A percentile compares a stretch with the other conserved stretches of the same genome.
These are phyloP conservation scores for Azemiops feae DNA, from an alignment of 2,113 vertebrate genomes.

Conservation along the genomic window DNA sequence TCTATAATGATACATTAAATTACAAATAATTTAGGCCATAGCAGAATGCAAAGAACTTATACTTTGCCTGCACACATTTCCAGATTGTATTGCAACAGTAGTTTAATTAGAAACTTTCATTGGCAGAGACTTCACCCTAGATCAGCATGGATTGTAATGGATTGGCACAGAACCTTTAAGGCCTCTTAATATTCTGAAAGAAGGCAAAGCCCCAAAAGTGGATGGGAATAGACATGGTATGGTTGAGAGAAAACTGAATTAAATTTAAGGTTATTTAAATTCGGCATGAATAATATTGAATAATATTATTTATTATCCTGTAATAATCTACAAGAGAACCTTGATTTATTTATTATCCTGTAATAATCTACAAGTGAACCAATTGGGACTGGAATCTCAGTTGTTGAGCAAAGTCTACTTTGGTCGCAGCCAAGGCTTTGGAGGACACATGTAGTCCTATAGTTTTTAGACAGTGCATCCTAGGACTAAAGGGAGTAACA, in stretches of 20 bases:
- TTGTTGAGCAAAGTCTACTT: neutral
- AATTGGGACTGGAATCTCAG: neutral
- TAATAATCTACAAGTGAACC: neutral
- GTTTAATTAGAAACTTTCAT: neutral
- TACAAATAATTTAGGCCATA: neutral
- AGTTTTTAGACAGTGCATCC: neutral
- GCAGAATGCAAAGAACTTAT: neutral
- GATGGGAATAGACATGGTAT: neutral
- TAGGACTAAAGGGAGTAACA: neutral
- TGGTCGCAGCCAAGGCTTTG: neutral
- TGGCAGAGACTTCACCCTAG: neutral
- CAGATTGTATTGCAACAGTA: neutral
- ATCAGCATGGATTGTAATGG: neutral
- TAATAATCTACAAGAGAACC: neutral
- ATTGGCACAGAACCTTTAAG: neutral
- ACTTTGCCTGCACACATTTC: neutral
- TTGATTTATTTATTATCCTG: neutral
- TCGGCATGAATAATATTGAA: neutral
- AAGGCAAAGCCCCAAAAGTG: neutral
- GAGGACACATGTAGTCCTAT: neutral
- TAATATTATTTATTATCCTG: neutral
- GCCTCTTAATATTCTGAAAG: neutral
- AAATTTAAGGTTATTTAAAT: neutral
- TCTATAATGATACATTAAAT: neutral
- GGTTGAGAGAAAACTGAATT: neutral